Conservation (phyloP, 2,113 vertebrate genomes). For the Plestiodon gilberti region DNA sequence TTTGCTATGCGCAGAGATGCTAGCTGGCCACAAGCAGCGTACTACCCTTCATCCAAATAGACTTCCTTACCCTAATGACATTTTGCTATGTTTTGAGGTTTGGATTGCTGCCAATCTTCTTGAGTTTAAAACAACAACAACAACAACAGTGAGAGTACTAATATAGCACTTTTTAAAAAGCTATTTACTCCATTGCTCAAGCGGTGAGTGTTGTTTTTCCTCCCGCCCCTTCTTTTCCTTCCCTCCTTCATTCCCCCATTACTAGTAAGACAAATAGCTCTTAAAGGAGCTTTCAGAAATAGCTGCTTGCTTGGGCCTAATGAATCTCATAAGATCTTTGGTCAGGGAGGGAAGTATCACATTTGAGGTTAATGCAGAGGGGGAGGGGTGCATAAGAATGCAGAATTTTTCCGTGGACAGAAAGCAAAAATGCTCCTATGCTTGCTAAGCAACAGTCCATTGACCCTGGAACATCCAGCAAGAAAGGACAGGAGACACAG, state of each 20-base stretch:
- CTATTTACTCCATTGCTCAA: not conserved
- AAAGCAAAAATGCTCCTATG: not conserved
- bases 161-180: conserved; percentile 21
- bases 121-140: conserved; percentile 23
- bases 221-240: not conserved
- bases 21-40: conserved; percentile 39
- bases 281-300: not conserved
- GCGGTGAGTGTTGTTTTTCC: conserved; percentile 8
- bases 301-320: not conserved
- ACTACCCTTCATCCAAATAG: conserved; percentile 38
- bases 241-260: conserved; percentile 17
- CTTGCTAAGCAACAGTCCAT: not conserved
- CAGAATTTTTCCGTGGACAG: not conserved
- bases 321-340: not conserved
- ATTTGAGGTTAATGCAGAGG: not conserved
- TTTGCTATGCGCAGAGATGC: conserved; percentile 27
- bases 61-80: conserved; percentile 36
- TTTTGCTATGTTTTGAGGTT: conserved; percentile 22
- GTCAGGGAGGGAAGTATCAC: not conserved
- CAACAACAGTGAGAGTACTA: not conserved
- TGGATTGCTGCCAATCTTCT: conserved; percentile 38
- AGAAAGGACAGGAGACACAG: not conserved
- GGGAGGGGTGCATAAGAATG: not conserved
- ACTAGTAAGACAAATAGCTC: conserved; percentile 6
- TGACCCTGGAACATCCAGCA: not conserved